A percentile compares a stretch with the other conserved stretches of the same genome.
Conservation (phyloP, 1,140 invertebrate species). For the Drosophila virilis region DNA sequence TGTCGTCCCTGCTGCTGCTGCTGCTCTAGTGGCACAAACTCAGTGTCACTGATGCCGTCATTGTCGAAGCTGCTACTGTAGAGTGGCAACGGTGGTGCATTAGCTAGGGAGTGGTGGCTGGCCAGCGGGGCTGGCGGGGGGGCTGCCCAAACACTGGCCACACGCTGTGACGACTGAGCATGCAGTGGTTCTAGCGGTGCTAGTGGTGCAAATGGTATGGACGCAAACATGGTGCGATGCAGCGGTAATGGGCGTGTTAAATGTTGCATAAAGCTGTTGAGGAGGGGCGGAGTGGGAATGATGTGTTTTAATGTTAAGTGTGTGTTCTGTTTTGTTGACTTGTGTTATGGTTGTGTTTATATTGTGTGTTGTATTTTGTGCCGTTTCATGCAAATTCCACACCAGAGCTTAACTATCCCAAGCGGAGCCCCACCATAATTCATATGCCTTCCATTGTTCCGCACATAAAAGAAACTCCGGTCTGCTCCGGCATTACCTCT, state of each 20-base stretch:
- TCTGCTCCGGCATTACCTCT: slow-evolving; percentile 23
- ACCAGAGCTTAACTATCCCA: slow-evolving; percentile 45
- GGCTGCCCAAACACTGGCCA: slow-evolving; percentile 63
- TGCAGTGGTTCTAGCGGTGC: slow-evolving; percentile 70
- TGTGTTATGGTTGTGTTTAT: slow-evolving; percentile 15
- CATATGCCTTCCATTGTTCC: slow-evolving; percentile 69
- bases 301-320: slow-evolving; percentile 55
- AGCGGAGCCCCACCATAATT: slow-evolving; percentile 64
- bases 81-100: slow-evolving; percentile 66
- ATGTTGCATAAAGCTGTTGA: slow-evolving; percentile 74
- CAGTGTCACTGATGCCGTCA: slow-evolving; percentile 54
- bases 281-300: slow-evolving; percentile 18
- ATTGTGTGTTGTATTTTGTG: slow-evolving; percentile 33
- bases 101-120: slow-evolving; percentile 45
- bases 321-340: slow-evolving; percentile 26
- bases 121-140: slow-evolving; percentile 53
- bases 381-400: slow-evolving; percentile 62
- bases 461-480: slow-evolving; percentile 69
- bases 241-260: slow-evolving; percentile 76
- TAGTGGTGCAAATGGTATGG: slow-evolving; percentile 60
- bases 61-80: slow-evolving; percentile 49
- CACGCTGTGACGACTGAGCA: slow-evolving; percentile 66
- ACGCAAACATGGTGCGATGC: slow-evolving; percentile 68
- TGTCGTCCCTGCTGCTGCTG: slow-evolving; percentile 66
- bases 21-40: slow-evolving; percentile 76